Base-by-base conservation (phyloP, 2,113 vertebrate genomes). In the Lepus europaeus region DNA sequence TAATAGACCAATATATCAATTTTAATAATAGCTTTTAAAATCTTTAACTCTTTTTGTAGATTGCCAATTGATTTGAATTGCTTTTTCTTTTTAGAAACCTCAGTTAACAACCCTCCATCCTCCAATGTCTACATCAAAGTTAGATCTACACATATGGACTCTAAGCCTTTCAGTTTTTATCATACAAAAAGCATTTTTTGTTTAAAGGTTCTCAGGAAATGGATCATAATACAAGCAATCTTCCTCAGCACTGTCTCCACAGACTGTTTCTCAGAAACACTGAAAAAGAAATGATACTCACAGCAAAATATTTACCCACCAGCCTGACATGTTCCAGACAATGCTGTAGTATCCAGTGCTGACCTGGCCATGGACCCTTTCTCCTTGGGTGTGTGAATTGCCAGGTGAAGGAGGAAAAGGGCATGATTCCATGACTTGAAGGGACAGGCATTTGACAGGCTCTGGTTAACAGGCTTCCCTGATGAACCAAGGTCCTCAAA, bases 241-340 rank as follows among this genome's bases (percentile, higher is more conserved):
- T 77, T 81, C 72, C 68, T 92, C 59, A 72, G 9, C 25, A 31
- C 49, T 84, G 16, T 13, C 13, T 72, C 72, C 17, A 74, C 69
- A 86, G 69, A 87, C 33, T 83, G 56, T 91, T 94, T 72, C 36
- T 69, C 63, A 86, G 81, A 82, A 77, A 82, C 76, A 76, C 20
- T 17, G 5, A 83, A 66, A 33, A 93, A 96, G 59, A 94, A 94
- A 89, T 19, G 22, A 81, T n/a, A 84, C 8, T 61, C 39, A 59
- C 17, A 69, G 53, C 8, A 90, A 94, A 89, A 36, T 49, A 82
- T 85, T 72, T 70, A 72, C 68, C 76, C 72, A 72, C 16, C 0
- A 7, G 66, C 10, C n/a, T 63, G 22, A 36, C 12, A 51, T 29
- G 20, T n/a, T 89, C 36, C 79, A 39, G 45, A 45, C 74, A 82